Evolutionary conservation across 2,113 vertebrate genomes (phyloP).

Genomic region (Micromys minutus): DNA sequence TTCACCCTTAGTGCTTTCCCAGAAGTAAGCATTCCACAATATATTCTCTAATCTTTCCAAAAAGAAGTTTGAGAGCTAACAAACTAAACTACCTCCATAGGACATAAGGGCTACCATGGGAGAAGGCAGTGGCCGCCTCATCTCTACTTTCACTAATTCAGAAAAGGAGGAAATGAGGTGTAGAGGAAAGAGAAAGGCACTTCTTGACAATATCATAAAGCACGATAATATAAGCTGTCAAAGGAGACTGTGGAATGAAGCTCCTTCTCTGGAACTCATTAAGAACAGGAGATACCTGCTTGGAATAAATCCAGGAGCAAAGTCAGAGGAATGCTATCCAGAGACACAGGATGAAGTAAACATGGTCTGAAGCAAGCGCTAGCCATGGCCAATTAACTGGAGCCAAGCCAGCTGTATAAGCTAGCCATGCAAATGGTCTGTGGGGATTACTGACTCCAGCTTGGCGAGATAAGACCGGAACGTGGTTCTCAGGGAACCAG

Average conservation of each 20-base stretch:
- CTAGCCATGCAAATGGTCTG: neutral
- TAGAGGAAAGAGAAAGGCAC: slow-evolving; percentile 57
- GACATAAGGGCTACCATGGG: slow-evolving; percentile 15
- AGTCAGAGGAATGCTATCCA: slow-evolving; percentile 56
- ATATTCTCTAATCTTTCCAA: neutral
- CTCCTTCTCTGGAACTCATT: slow-evolving; percentile 62
- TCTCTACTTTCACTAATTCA: slow-evolving; percentile 61
- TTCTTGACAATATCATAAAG: slow-evolving; percentile 70
- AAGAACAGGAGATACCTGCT: slow-evolving; percentile 59
- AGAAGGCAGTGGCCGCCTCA: slow-evolving; percentile 33
- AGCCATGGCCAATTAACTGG: neutral
- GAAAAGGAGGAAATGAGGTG: slow-evolving; percentile 62
- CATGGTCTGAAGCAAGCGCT: slow-evolving; percentile 20
- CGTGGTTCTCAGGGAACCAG: slow-evolving; percentile 6
- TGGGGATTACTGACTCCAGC: neutral
- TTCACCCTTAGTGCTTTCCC: neutral
- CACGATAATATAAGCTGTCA: slow-evolving; percentile 66
- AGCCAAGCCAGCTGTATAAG: neutral
- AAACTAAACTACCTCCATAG: slow-evolving; percentile 1
- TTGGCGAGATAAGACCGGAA: neutral
- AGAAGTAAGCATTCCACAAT: neutral
- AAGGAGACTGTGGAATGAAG: slow-evolving; percentile 36
- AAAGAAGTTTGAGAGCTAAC: neutral
- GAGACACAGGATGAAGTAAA: slow-evolving; percentile 42
- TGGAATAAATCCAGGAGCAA: slow-evolving; percentile 54